Evolutionary conservation across 1,140 invertebrate species (phyloP), one percentile per base, ranked within the genome.

Genomic region (Fopius arisanus): DNA sequence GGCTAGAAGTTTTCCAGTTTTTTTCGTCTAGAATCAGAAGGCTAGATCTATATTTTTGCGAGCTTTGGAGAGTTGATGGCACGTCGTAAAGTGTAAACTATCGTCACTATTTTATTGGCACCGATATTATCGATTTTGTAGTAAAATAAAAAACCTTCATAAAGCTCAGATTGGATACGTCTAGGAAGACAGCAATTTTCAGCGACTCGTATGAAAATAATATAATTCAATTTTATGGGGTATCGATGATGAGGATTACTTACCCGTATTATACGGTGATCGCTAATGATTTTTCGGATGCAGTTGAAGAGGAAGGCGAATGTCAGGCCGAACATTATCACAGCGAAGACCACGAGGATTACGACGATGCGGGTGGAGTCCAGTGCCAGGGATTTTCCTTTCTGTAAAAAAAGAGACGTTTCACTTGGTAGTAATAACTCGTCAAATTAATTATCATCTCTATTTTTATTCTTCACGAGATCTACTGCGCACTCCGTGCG

Each of bases 301-400:
- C 95, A 96, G 79, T 96, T 96, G 86, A 94, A 95, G 48, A 96
- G 89, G 83, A 96, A 95, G 33, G 94, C 94, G 77, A 94, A 92
- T 81, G 94, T 95, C 92, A 97, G 95, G 14, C 95, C 95, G 33
- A 92, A 92, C 67, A 97, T 90, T 48, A 97, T 95, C 23, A 96
- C 86, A 12, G 93, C 94, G 82, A 97, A 97, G 33, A 97, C 93
- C n/a, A 96, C 91, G 74, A 97, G 90, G 66, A 97, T 97, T 75
- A 96, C 95, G 77, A 96, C 89, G 80, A 97, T 95, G 82, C 97
- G 94, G 54, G 94, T 91, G 0, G 90, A 88, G 43, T 91, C 86
- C 43, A 87, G 79, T 37, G 90, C 83, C 70, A 89, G 78, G 0
- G 88, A 83, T 10, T 86, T 87, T 59, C 87, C 85, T 7, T 76